Base-by-base conservation (phyloP, 37 sponge, comb jelly and placozoan species). In the Hormiphora californensis region DNA sequence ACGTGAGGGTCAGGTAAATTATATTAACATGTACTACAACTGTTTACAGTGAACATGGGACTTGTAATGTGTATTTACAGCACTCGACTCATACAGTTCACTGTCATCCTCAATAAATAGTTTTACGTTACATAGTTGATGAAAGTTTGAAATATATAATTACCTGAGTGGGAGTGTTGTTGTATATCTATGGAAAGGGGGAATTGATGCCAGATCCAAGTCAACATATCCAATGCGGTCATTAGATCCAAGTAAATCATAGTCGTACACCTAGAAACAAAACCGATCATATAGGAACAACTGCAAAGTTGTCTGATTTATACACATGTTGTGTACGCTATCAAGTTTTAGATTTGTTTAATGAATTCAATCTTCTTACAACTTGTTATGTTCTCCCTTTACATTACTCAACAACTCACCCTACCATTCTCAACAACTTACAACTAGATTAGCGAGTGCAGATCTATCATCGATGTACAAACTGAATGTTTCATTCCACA, bases 401-500 rank as follows among this genome's bases (percentile, higher is more conserved):
- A n/a, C n/a, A n/a, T n/a, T n/a, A n/a, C n/a, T n/a, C n/a, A n/a
- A n/a, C n/a, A n/a, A n/a, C n/a, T n/a, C n/a, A n/a, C n/a, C n/a
- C n/a, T n/a, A n/a, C n/a, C 53, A 49, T 9, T 49, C 15, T 49
- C 23, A 27, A 27, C 11, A 5, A 57, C 59, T 57, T 30, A 73
- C 81, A 5, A 43, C 46, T 36, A 73, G 19, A 30, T 73, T 27
- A 4, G 81, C 81, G 3, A 73, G 46, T 22, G 35, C 35, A 2
- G 81, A 73, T 40, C 81, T 73, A 36, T 73, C 81, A 28, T 73
- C 81, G 43, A 73, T 73, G 44, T 73, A 40, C 19, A 73, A 46
- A 23, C 46, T 73, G 38, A 73, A 73, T 15, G 35, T 73, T 40
- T 73, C 81, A 40, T 73, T 73, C 81, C 81, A 73, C 27, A 73